phyloP scores from a whole-genome alignment of 1,140 invertebrate species.

The Diuraphis noxia region DNA sequence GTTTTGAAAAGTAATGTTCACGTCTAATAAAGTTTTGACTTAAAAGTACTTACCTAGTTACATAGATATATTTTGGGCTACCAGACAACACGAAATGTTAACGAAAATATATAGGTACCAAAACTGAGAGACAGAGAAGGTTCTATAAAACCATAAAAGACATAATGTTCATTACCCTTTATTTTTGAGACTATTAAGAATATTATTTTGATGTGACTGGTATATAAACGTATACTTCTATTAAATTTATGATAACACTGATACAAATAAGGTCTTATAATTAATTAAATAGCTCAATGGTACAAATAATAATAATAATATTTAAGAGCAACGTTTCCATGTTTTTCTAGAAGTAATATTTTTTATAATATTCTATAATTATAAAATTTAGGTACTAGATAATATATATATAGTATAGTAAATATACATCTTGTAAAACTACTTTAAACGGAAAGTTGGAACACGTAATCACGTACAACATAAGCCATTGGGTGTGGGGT shows the following conservation, averaged over 20 bases:
- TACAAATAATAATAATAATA: background rate
- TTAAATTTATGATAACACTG: background rate
- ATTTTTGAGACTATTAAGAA: background rate
- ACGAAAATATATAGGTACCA: background rate
- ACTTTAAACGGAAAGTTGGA: background rate
- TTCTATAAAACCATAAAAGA: background rate
- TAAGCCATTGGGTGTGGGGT: too few species aligned
- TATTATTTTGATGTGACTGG: background rate
- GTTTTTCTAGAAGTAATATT: background rate
- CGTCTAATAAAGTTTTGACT: slow-evolving; percentile 16
- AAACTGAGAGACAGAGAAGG: background rate
- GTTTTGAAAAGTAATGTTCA: background rate
- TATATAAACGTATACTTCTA: background rate
- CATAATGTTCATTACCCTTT: background rate
- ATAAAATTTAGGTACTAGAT: background rate
- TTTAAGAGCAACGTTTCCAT: background rate
- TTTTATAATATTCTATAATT: background rate
- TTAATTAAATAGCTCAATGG: background rate
- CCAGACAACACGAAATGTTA: background rate
- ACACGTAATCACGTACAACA: background rate
- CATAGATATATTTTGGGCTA: background rate
- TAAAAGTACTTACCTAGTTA: slow-evolving; percentile 16
- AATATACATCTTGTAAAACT: background rate
- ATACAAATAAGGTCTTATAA: background rate
- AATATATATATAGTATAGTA: background rate